These are phyloP conservation scores for Carabus problematicus DNA, from an alignment of 2,888 invertebrate genomes.

Conservation along the genomic window DNA sequence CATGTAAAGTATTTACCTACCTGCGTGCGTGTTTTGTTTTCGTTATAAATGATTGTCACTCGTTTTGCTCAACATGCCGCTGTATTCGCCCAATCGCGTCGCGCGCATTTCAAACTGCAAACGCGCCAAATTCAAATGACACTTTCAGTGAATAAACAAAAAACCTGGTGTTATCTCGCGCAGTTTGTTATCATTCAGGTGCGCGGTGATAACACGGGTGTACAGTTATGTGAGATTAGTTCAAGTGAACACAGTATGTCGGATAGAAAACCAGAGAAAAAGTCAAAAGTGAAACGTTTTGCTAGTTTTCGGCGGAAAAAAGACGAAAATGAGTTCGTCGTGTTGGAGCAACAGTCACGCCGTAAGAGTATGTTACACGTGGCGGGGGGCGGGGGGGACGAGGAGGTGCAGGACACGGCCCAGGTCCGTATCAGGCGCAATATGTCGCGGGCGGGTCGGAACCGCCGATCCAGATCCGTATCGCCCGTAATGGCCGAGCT, in stretches of 20 bases:
- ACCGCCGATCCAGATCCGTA: slow-evolving; percentile 30
- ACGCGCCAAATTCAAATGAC: background rate
- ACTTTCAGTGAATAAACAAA: background rate
- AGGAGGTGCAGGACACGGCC: background rate
- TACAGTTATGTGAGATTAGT: background rate
- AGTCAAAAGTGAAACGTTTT: background rate
- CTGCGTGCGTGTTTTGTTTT: too few relatives aligned
- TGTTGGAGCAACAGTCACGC: background rate
- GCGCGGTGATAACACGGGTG: background rate
- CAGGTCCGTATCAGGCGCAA: too few relatives aligned
- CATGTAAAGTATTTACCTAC: too few relatives aligned
- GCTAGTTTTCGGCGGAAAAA: background rate
- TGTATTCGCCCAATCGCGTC: too few relatives aligned
- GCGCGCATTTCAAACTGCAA: background rate
- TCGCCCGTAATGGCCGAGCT: slow-evolving; percentile 31
- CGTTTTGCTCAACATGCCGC: too few relatives aligned
- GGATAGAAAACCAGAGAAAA: background rate
- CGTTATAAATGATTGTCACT: too few relatives aligned
- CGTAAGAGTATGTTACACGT: too few relatives aligned
- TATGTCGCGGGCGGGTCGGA: background rate
- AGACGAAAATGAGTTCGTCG: background rate
- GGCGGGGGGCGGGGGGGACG: too few relatives aligned
- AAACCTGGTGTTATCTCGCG: background rate
- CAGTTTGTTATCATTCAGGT: background rate
- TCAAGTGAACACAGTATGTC: background rate